Conservation (phyloP, 2,113 vertebrate genomes). For the Rattus norvegicus region DNA sequence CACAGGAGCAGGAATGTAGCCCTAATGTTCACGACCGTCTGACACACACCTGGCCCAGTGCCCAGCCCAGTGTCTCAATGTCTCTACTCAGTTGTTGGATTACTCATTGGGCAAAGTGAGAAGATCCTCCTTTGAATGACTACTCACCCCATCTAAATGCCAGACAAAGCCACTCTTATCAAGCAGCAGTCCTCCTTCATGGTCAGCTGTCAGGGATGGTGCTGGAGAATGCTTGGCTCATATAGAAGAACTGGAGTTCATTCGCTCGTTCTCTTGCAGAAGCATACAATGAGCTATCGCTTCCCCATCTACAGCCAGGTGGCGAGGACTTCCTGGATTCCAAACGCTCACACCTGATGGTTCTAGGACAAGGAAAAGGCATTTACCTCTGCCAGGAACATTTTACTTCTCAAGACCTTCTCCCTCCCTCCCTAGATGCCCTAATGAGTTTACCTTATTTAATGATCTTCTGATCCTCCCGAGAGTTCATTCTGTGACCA, state of each 20-base stretch:
- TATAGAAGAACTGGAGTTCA: background rate
- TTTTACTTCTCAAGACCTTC: background rate
- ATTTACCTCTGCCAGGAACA: background rate
- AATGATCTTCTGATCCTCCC: background rate
- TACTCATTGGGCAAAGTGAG: background rate
- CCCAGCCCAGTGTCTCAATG: background rate
- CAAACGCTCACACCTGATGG: background rate
- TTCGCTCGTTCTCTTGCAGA: background rate
- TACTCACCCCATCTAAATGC: background rate
- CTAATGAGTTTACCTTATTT: background rate
- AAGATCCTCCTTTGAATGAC: background rate
- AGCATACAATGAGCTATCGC: background rate
- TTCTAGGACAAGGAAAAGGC: slow-evolving; percentile 15
- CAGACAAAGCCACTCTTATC: background rate
- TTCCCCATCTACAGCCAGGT: background rate
- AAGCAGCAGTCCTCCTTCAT: background rate
- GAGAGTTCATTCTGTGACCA: background rate
- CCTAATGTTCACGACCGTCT: background rate
- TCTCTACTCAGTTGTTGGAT: background rate
- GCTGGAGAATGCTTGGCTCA: background rate
- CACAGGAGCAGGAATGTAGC: background rate
- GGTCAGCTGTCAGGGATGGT: background rate
- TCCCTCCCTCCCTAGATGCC: background rate
- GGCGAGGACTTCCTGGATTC: background rate
- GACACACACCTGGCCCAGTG: background rate